phyloP scores from a whole-genome alignment of 2,888 invertebrate species.

The Pyrocoelia pectoralis region DNA sequence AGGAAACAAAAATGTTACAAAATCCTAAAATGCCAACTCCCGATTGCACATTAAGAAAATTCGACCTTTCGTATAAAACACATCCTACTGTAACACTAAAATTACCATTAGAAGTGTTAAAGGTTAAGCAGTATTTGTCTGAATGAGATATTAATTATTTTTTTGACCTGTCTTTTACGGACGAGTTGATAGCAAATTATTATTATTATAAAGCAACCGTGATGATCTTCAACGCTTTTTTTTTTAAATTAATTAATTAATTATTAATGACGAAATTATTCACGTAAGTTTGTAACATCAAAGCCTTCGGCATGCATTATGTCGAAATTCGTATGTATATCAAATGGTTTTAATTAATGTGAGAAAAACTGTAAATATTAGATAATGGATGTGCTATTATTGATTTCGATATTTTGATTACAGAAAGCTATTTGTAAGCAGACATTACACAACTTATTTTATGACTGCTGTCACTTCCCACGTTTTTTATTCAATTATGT shows the following conservation, averaged over 20 bases:
- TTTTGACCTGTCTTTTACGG: slow-evolving; percentile 7
- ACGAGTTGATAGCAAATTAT: slow-evolving; percentile 1
- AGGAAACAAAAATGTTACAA: not conserved
- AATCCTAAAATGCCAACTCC: slow-evolving; percentile 2
- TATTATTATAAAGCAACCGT: not conserved
- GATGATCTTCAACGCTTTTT: not conserved
- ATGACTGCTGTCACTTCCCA: too few species aligned
- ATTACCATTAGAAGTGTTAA: slow-evolving; percentile 7
- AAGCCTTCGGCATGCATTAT: too few species aligned
- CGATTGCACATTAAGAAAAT: not conserved
- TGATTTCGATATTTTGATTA: too few species aligned
- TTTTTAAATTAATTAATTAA: too few species aligned
- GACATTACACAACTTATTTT: too few species aligned
- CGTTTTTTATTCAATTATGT: too few species aligned
- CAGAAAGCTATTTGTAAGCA: too few species aligned
- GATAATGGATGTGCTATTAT: too few species aligned
- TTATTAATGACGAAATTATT: not conserved
- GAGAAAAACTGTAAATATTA: too few species aligned
- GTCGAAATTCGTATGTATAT: too few species aligned
- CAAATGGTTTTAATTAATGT: too few species aligned
- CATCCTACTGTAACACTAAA: slow-evolving; percentile 5
- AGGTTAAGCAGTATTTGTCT: slow-evolving; percentile 3
- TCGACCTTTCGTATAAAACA: not conserved
- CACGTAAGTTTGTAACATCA: not conserved
- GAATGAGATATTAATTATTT: slow-evolving; percentile 10